phyloP scores from a whole-genome alignment of 2,113 vertebrate genomes.

The Ranitomeya imitator region DNA sequence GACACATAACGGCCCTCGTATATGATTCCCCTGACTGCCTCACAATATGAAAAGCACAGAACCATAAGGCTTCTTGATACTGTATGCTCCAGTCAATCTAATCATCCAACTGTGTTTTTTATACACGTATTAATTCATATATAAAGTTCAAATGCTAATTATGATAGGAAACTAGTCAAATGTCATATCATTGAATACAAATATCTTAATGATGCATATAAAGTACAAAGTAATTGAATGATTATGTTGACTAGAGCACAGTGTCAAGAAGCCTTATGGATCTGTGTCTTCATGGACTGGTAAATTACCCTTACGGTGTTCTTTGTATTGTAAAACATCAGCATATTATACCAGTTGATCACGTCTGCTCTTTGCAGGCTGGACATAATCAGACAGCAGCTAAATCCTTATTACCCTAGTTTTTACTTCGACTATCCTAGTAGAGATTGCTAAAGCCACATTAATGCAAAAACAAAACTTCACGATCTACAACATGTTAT shows the following conservation, averaged over 20 bases:
- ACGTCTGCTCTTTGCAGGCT: constrained; percentile 4
- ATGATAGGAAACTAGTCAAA: too few relatives aligned
- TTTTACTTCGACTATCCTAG: constrained; percentile 10
- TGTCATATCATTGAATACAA: too few relatives aligned
- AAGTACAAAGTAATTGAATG: neutral
- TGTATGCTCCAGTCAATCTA: too few relatives aligned
- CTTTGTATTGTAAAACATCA: neutral
- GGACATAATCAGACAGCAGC: neutral
- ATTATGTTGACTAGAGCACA: neutral
- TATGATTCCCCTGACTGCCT: too few relatives aligned
- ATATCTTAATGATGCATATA: too few relatives aligned
- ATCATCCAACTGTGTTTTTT: too few relatives aligned
- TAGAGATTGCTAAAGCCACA: neutral
- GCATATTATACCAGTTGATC: neutral
- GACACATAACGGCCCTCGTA: too few relatives aligned
- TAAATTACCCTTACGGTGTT: neutral
- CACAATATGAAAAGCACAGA: too few relatives aligned
- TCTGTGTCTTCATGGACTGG: neutral
- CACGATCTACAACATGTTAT: neutral
- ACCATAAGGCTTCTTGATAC: too few relatives aligned
- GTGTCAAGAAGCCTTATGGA: neutral
- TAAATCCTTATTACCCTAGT: neutral
- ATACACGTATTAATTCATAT: too few relatives aligned
- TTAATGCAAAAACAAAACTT: neutral
- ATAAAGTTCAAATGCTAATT: too few relatives aligned